Percentiles rank a stretch among this genome's conserved stretches.
These are phyloP conservation scores for Cataglyphis albicans DNA, from an alignment of 2,888 invertebrate species.

Conservation along the genomic window DNA sequence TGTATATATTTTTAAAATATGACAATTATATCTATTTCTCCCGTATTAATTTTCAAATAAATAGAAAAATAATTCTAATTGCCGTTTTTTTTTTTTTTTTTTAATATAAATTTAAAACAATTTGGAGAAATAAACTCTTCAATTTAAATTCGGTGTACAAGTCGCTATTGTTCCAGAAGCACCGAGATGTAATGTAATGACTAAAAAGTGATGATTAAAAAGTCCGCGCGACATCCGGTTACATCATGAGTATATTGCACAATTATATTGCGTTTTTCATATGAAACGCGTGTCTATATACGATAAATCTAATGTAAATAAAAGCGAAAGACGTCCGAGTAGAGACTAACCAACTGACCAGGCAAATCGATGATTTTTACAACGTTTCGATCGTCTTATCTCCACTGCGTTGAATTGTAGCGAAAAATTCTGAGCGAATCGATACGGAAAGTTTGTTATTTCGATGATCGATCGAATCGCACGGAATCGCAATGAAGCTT, in stretches of 20 bases:
- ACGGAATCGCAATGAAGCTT: constrained; percentile 25
- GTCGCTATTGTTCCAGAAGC: neutral
- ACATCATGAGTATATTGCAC: constrained; percentile 8
- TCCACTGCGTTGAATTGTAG: constrained; percentile 18
- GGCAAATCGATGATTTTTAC: constrained; percentile 15
- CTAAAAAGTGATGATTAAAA: neutral
- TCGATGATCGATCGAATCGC: neutral
- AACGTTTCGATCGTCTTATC: neutral
- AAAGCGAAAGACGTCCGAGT: constrained; percentile 34
- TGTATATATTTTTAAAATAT: neutral
- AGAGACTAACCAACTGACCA: constrained; percentile 19
- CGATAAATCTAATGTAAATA: constrained; percentile 37
- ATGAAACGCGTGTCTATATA: constrained; percentile 15
- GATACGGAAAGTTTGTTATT: constrained; percentile 4
- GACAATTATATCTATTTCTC: neutral
- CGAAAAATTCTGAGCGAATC: neutral
- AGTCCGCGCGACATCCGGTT: neutral
- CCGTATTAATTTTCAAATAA: neutral
- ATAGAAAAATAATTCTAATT: neutral
- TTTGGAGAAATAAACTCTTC: neutral
- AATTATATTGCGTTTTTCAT: constrained; percentile 24
- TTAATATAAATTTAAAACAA: neutral
- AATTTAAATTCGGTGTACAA: constrained; percentile 5
- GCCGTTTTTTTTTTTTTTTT: neutral
- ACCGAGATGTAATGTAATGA: neutral